Base-by-base conservation (phyloP, 2,888 invertebrate species). In the Andrena hattorfiana region DNA sequence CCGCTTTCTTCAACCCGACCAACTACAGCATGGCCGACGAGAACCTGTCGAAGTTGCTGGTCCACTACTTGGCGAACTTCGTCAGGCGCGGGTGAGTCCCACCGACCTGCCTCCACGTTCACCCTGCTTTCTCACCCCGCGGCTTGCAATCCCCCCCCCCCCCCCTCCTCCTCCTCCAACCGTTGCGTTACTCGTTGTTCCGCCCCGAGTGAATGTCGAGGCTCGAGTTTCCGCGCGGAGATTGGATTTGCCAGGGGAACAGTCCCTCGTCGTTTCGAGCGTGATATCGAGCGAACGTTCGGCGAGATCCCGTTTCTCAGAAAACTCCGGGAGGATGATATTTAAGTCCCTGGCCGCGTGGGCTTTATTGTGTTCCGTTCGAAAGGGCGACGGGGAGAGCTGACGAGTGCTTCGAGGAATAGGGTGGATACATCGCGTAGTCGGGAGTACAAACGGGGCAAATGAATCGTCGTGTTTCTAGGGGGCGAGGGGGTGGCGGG, bases 41-140 rank as follows among this genome's bases (percentile, higher is more conserved):
- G 90, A 95, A 96, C 90, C 96, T 98, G 62, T 97, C 98, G 71
- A 96, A 96, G 92, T 95, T 97, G 54, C 96, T 98, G 93, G 96
- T 98, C 90, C 97, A 97, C 92, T 98, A 97, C 94, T 95, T 98
- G 92, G 96, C 98, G 85, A 98, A 98, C 95, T 98, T 98, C 92
- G 97, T 97, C 83, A 96, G 96, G 94, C 96, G 97, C 84, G 98
- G 98, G 98, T 98, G 95, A 96, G 96, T 94, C 42, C 49, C 42
- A 4, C 2, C 26, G 23, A 23, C 26, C 20, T 16, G 30, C 10
- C 2, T n/a, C 16, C 23, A 2, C 26, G 2, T 32, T 13, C 20
- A 13, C 3, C 42, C 30, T 49, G 32, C 7, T n/a, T 32, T 13
- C n/a, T 16, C 10, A 6, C 7, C 16, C 6, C 30, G 7, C 20